Conservation (phyloP, 2,113 vertebrate species). For the Illadopsis cleaveri region DNA sequence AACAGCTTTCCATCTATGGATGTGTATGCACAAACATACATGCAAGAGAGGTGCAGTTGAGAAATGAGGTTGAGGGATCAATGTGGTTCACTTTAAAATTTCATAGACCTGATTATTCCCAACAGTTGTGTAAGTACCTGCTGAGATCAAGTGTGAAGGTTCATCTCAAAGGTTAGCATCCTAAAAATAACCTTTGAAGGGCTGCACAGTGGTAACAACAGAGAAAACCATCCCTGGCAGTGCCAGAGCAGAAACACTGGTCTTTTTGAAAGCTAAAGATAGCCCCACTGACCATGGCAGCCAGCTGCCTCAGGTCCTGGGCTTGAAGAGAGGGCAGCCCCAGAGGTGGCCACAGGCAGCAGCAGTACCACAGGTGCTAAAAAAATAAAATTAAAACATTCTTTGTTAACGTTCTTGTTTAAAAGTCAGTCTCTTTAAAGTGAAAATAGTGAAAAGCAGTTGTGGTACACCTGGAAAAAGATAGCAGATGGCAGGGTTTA, state of each 20-base stretch:
- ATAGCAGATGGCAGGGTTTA: neutral
- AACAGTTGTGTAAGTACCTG: neutral
- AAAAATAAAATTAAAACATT: neutral
- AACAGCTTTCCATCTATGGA: neutral
- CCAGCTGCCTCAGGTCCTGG: neutral
- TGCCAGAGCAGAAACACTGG: neutral
- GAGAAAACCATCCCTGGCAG: neutral
- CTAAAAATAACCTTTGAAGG: conserved; percentile 18
- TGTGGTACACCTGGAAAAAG: neutral
- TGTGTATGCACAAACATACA: neutral
- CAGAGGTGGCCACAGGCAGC: neutral
- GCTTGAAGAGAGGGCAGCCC: neutral
- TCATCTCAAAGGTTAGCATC: neutral
- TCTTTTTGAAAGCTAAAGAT: neutral
- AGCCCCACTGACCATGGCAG: neutral
- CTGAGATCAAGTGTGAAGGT: neutral
- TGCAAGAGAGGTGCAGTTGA: neutral
- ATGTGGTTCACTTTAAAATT: neutral
- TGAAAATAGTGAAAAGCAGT: neutral
- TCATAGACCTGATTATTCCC: neutral
- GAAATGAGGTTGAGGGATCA: neutral
- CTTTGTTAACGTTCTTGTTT: neutral
- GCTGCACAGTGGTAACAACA: neutral
- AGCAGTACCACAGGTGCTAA: neutral
- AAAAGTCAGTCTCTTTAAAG: neutral